Evolutionary conservation across 2,113 vertebrate genomes (phyloP), one percentile per base, ranked within the genome.

Genomic region (Mystacornis crossleyi): DNA sequence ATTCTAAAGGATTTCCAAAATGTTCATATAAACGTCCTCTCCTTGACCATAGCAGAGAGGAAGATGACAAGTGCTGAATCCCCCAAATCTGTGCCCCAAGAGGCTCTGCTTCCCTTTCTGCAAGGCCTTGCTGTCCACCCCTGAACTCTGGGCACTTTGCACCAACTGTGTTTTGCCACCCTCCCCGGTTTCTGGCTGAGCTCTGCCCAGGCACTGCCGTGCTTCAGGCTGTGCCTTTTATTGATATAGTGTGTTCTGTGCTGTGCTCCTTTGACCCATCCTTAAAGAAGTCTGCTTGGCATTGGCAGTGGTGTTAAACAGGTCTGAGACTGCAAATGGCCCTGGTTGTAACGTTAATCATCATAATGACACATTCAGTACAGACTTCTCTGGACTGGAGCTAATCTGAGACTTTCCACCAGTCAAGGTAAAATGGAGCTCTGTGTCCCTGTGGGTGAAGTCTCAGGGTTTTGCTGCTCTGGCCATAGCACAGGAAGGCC

Each of bases 61-160:
- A 94, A 73, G 43, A 45, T 2, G 16, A 24, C 0, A 0, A 81
- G 16, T 9, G 15, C 48, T 53, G 36, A 9, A 15, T 62, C 9
- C 34, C 23, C 23, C 31, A 34, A 48, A 38, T 19, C 14, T 58
- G 34, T n/a, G n/a, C 29, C 31, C 34, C 31, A 25, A 43, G 31
- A 61, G 14, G 34, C 26, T 86, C 61, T 87, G 43, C 26, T 18
- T 81, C 14, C 21, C 14, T 18, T 28, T 79, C n/a, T 4, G 0
- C 36, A 72, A 69, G 25, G n/a, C 21, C 20, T 60, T 47, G 8
- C 17, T 92, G 13, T n/a, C 18, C 15, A 17, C 14, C 15, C 84
- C 45, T 72, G 62, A 53, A 23, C 19, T 61, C 47, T 19, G 23
- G 47, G n/a, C 31, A 64, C 38, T 72, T 78, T 64, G 51, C 28